Conservation (phyloP, 2,888 invertebrate genomes). For the Parapristionchus giblindavisi region DNA sequence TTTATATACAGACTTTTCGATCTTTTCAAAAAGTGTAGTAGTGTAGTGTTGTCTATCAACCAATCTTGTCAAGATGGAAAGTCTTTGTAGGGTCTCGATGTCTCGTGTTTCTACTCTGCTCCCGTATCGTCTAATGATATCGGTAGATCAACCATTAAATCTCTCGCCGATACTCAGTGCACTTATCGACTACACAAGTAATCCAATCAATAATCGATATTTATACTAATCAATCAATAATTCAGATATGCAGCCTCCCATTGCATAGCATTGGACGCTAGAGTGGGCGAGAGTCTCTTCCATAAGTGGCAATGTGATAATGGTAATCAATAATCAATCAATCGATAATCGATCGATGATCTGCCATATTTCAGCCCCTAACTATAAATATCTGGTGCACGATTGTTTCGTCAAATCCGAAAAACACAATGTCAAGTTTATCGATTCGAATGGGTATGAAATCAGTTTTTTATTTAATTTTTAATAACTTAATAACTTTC, state of each 20-base stretch:
- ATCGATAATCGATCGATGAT: background rate
- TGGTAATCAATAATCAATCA: slow-evolving; percentile 50
- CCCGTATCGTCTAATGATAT: slow-evolving; percentile 54
- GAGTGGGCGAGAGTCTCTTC: slow-evolving; percentile 66
- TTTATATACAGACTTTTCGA: too few relatives aligned
- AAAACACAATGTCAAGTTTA: slow-evolving; percentile 54
- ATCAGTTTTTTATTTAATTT: too few relatives aligned
- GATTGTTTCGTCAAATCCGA: slow-evolving; percentile 64
- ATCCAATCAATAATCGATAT: background rate
- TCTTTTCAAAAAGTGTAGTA: too few relatives aligned
- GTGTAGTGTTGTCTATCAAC: too few relatives aligned
- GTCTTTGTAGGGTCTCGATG: slow-evolving; percentile 52
- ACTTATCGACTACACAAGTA: slow-evolving; percentile 63
- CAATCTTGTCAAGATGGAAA: too few relatives aligned
- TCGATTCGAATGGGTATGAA: slow-evolving; percentile 62
- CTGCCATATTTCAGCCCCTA: slow-evolving; percentile 54
- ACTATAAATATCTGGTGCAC: slow-evolving; percentile 66
- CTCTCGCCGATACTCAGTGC: slow-evolving; percentile 60
- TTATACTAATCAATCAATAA: background rate
- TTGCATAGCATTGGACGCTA: slow-evolving; percentile 67
- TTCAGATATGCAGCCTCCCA: slow-evolving; percentile 56
- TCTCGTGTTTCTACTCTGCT: slow-evolving; percentile 60
- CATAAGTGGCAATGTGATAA: slow-evolving; percentile 68
- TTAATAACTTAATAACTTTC: too few relatives aligned
- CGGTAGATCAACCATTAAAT: slow-evolving; percentile 50